Evolutionary conservation across 2,888 invertebrate genomes (phyloP), one percentile per base, ranked within the genome.

Genomic region (Psylliodes chrysocephalus): DNA sequence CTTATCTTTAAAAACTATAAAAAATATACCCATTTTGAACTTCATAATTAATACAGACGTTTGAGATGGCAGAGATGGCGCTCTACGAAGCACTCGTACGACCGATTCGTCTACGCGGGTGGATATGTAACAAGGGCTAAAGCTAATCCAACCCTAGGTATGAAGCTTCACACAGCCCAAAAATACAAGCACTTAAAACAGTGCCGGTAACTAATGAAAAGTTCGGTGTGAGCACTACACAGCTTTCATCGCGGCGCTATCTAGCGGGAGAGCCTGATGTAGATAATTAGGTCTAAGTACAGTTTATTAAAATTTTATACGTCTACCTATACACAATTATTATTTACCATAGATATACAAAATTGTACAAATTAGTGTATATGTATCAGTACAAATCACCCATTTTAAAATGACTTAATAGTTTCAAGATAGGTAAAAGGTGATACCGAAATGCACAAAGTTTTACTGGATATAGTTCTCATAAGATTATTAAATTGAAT

Each of bases 181-280:
- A 86, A 86, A 82, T 82, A 86, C 84, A 86, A 87, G 87, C 87
- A 87, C 87, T 87, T 87, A 87, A 87, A 87, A 87, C 87, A 87
- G 87, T 87, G 87, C 87, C 85, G 83, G 85, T 83, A 84, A 84
- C 81, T 82, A 83, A 83, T 82, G 82, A 81, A 83, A 79, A 82
- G 83, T 82, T 84, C 80, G 80, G 81, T 80, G 80, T 83, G 82
- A 82, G 82, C 82, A 82, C 81, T 81, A 81, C 80, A 81, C 81
- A 80, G 81, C 82, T 75, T 76, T 73, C 72, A 69, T 69, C 72
- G 70, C 73, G 69, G 60, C 59, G 49, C 59, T 49, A 14, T 51
- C 25, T 60, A 35, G 57, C 51, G 56, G 35, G 33, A 35, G 35
- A 52, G 38, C 44, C 51, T 38, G 17, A 25, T 25, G 30, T 15